phyloP scores from a whole-genome alignment of 1,140 invertebrate species.

The Dolichoris vasculosae region DNA sequence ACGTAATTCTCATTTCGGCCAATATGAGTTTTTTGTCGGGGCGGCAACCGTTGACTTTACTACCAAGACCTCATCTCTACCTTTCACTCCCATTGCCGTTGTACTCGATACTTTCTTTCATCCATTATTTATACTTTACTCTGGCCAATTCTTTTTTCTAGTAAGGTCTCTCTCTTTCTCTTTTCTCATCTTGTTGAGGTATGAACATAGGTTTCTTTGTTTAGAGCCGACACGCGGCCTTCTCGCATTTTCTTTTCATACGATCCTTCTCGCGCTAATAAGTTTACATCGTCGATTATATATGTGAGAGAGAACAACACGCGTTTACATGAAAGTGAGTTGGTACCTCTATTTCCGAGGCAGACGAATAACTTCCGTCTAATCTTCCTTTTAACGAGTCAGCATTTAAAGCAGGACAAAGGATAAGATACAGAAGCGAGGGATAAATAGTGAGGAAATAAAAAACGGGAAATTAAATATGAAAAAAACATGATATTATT shows the following conservation, averaged over 20 bases:
- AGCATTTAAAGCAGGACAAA: constrained; percentile 17
- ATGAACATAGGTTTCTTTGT: constrained; percentile 13
- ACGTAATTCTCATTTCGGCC: constrained; percentile 68
- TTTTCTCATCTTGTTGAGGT: background rate
- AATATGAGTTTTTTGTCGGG: constrained; percentile 67
- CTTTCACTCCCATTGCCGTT: constrained; percentile 1
- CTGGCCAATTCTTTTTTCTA: constrained; percentile 14
- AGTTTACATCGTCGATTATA: background rate
- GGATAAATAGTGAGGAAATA: background rate
- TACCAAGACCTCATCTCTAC: constrained; percentile 58
- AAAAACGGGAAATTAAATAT: background rate
- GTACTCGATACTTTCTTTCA: constrained; percentile 45
- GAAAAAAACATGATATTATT: background rate
- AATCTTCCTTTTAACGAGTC: constrained; percentile 26
- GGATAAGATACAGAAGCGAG: constrained; percentile 6
- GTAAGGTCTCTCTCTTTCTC: background rate
- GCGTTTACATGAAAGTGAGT: constrained; percentile 25
- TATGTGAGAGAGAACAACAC: background rate
- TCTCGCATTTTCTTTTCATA: constrained; percentile 34
- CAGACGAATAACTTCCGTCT: constrained; percentile 27
- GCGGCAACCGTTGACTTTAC: constrained; percentile 66
- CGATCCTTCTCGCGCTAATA: background rate
- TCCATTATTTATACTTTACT: constrained; percentile 59
- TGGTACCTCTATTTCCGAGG: constrained; percentile 2
- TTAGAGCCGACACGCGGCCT: constrained; percentile 42